Evolutionary conservation across 37 sponge, comb jelly and placozoan species (phyloP).

Genomic region (Ephydatia muelleri): DNA sequence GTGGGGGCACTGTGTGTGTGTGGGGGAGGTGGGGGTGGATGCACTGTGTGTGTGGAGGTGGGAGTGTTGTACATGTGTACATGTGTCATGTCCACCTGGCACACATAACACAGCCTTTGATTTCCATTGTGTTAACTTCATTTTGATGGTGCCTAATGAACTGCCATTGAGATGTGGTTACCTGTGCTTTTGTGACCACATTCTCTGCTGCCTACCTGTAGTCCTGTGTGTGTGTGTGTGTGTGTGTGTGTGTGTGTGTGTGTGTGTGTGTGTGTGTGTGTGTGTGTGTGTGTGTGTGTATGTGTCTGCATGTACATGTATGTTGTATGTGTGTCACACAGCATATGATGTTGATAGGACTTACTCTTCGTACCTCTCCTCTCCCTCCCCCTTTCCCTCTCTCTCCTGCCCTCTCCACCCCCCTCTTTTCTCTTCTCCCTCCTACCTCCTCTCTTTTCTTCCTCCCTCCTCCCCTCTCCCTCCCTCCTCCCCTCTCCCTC

Average conservation of each 20-base stretch:
- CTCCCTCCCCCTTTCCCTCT: too few species aligned
- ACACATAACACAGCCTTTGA: background rate
- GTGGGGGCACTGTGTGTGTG: background rate
- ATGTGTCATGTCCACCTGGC: background rate
- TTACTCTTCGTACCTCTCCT: too few species aligned
- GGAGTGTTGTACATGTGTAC: background rate
- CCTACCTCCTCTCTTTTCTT: background rate
- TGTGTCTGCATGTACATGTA: too few species aligned
- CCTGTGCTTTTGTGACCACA: background rate
- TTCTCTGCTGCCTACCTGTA: background rate
- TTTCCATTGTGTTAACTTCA: background rate
- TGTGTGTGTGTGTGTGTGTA: too few species aligned
- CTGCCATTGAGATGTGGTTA: background rate
- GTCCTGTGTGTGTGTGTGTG: too few species aligned
- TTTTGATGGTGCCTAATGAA: background rate
- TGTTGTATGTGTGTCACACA: too few species aligned
- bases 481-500: background rate
- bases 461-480: slow-evolving; percentile 1
- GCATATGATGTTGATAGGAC: too few species aligned
- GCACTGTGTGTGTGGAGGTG: background rate
- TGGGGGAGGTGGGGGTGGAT: too few species aligned
- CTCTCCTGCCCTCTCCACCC: too few species aligned
- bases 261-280: too few species aligned
- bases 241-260: too few species aligned
- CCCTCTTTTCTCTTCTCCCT: too few species aligned